Evolutionary conservation across 2,113 vertebrate genomes (phyloP).

Genomic region (Tychaedon coryphoeus): DNA sequence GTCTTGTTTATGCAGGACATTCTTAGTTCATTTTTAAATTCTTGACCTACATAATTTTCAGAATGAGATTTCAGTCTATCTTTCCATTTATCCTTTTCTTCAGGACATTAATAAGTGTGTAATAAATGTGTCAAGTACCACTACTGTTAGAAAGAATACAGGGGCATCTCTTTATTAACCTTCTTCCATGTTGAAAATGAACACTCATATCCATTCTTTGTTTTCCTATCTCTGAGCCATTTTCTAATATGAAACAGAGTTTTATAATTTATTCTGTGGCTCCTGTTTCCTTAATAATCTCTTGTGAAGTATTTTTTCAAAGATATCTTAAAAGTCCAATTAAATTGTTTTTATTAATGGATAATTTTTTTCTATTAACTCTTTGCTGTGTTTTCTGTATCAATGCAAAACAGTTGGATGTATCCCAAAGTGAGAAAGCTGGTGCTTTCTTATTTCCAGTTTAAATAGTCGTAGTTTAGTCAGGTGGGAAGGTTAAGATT

Average conservation of each 20-base stretch:
- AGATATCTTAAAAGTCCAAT: background rate
- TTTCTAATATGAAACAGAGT: constrained; percentile 10
- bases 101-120: background rate
- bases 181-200: constrained; percentile 19
- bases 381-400: background rate
- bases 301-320: constrained; percentile 30
- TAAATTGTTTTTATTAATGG: constrained; percentile 6
- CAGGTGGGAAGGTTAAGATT: background rate
- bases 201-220: background rate
- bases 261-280: background rate
- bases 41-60: background rate
- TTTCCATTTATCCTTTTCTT: background rate
- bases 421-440: background rate
- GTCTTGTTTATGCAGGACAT: background rate
- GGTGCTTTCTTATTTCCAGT: background rate
- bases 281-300: constrained; percentile 3
- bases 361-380: background rate
- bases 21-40: background rate
- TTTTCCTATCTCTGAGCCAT: background rate
- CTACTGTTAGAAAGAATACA: background rate
- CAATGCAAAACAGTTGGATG: background rate
- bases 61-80: background rate
- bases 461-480: background rate
- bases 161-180: constrained; percentile 39
- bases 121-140: constrained; percentile 24